phyloP scores from a whole-genome alignment of 2,888 invertebrate species.

The Cheilosia vernalis region DNA sequence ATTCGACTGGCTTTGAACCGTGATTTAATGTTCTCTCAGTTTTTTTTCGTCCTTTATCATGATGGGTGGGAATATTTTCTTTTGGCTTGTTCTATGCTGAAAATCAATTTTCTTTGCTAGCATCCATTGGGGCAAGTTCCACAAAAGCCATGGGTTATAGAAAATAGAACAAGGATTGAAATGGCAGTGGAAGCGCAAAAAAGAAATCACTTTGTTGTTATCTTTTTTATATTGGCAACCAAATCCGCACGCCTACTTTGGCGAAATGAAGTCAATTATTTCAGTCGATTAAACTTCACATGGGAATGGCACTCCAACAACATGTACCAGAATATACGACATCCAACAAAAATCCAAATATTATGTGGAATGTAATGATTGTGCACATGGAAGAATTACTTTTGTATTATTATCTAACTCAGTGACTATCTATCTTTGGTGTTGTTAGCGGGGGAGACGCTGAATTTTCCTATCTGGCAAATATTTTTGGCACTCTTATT shows the following conservation, averaged over 20 bases:
- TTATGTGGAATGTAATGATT: conserved; percentile 60
- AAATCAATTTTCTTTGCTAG: conserved; percentile 54
- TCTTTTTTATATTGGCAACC: conserved; percentile 61
- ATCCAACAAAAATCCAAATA: conserved; percentile 50
- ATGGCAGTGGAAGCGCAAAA: conserved; percentile 12
- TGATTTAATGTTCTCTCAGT: conserved; percentile 58
- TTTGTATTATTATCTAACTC: conserved; percentile 62
- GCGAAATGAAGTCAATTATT: conserved; percentile 69
- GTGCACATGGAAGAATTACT: conserved; percentile 65
- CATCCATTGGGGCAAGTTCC: conserved; percentile 25
- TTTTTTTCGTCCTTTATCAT: conserved; percentile 2
- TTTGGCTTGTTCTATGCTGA: conserved; percentile 23
- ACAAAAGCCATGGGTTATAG: conserved; percentile 23
- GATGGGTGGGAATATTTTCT: conserved; percentile 13
- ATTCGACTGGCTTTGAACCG: conserved; percentile 61
- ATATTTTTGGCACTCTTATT: conserved; percentile 57
- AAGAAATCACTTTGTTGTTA: conserved; percentile 56
- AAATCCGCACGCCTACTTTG: conserved; percentile 68
- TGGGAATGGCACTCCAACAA: conserved; percentile 31
- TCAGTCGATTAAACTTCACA: conserved; percentile 65
- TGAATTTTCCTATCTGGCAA: conserved; percentile 42
- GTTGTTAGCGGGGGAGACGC: conserved; percentile 40
- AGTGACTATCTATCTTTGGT: conserved; percentile 32
- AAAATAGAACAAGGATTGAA: conserved; percentile 16
- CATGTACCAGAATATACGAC: conserved; percentile 14